Evolutionary conservation across 2,888 invertebrate species (phyloP).

Genomic region (Serrognathus titanus): DNA sequence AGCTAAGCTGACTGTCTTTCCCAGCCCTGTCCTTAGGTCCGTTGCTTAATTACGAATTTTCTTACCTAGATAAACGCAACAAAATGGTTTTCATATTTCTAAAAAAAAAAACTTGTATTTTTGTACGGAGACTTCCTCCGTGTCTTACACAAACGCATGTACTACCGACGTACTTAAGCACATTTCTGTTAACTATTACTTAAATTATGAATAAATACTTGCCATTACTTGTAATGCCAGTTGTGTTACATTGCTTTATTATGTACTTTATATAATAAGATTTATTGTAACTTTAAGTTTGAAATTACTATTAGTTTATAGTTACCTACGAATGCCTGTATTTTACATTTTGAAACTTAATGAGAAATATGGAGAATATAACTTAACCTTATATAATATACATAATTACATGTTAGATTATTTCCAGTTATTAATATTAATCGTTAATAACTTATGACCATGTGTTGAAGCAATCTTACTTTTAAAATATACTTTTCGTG

Average conservation of each 20-base stretch:
- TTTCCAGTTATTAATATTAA: constrained; percentile 12
- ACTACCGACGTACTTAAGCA: constrained; percentile 11
- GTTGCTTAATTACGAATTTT: too few relatives aligned
- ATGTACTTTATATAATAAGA: constrained; percentile 6
- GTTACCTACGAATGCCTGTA: constrained; percentile 15
- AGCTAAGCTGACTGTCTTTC: too few relatives aligned
- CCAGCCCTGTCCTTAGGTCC: too few relatives aligned
- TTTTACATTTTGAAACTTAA: constrained; percentile 7
- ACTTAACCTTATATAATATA: constrained; percentile 9
- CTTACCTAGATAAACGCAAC: too few relatives aligned
- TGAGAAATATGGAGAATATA: constrained; percentile 7
- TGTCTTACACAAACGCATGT: not conserved
- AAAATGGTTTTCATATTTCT: too few relatives aligned
- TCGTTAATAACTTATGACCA: constrained; percentile 4
- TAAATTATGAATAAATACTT: constrained; percentile 21
- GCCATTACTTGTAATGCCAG: constrained; percentile 35
- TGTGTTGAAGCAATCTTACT: constrained; percentile 8
- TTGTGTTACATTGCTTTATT: constrained; percentile 22
- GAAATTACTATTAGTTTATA: constrained; percentile 20
- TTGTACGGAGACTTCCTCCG: not conserved
- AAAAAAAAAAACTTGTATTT: too few relatives aligned
- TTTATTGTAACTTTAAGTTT: constrained; percentile 15
- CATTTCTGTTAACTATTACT: constrained; percentile 20
- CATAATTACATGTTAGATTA: constrained; percentile 3
- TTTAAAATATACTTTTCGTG: constrained; percentile 8